A percentile compares a stretch with the other conserved stretches of the same genome.
Evolutionary conservation across 1,140 invertebrate genomes (phyloP).

Genomic region (Euwallacea fornicatus): DNA sequence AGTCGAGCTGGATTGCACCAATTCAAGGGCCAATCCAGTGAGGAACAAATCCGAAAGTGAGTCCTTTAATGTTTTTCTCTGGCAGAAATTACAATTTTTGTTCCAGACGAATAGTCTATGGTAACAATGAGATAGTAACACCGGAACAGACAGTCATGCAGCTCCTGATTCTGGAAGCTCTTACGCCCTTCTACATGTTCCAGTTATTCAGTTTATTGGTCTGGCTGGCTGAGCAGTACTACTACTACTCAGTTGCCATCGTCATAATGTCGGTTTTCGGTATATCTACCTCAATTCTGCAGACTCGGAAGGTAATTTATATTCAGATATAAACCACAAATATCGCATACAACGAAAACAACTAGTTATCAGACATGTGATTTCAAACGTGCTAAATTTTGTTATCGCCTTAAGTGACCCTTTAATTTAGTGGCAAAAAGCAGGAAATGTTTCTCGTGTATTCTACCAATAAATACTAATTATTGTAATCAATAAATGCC

Average conservation of each 20-base stretch:
- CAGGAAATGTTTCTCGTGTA: too few relatives aligned
- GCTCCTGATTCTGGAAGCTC: conserved; percentile 75
- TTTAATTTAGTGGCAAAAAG: too few relatives aligned
- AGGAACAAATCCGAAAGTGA: conserved; percentile 58
- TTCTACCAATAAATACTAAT: too few relatives aligned
- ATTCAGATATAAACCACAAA: neutral
- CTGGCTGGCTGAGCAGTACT: conserved; percentile 80
- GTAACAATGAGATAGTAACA: conserved; percentile 78
- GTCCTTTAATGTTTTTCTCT: neutral
- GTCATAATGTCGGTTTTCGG: conserved; percentile 85
- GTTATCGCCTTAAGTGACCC: too few relatives aligned
- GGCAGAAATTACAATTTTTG: conserved; percentile 3
- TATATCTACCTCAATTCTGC: conserved; percentile 77
- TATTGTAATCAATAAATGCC: too few relatives aligned
- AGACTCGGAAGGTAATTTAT: conserved; percentile 73
- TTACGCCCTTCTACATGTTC: conserved; percentile 97
- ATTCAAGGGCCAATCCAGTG: conserved; percentile 59
- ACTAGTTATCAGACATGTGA: too few relatives aligned
- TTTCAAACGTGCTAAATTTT: too few relatives aligned
- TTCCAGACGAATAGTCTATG: conserved; percentile 72
- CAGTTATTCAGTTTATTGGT: conserved; percentile 84
- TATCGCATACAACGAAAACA: too few relatives aligned
- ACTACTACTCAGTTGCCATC: conserved; percentile 85
- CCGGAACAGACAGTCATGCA: conserved; percentile 71
- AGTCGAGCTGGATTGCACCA: conserved; percentile 62